Base-by-base conservation (phyloP, 2,797 vertebrate genomes). In the Myotis vivesi region DNA sequence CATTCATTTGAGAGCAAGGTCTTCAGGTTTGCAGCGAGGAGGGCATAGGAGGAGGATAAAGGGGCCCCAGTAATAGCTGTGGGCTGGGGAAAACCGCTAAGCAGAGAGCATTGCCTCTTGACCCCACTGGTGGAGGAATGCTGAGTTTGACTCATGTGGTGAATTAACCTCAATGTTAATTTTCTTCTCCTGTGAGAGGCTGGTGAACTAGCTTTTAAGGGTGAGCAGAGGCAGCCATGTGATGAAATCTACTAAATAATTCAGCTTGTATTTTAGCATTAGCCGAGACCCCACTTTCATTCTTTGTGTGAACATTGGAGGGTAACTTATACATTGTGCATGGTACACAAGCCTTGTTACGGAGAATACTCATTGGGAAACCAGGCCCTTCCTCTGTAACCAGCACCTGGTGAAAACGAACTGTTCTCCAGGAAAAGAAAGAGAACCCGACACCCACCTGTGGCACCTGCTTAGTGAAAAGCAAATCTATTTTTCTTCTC, bases 191-290 rank as follows among this genome's bases (percentile, higher is more conserved):
- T 90, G 36, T 16, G 71, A 91, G 92, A 88, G 41, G 25, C 30
- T 46, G 41, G 62, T n/a, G 59, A 82, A 38, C 20, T 75, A 69
- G 57, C 38, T 89, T 66, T 71, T 62, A 90, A 79, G 89, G 77
- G 59, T 49, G 28, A 71, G 33, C 17, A 76, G 82, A 72, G 30
- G 77, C 82, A 81, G 66, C 55, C 49, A 11, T 12, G 36, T 46
- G 76, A 75, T 69, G 53, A 90, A 49, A 23, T 75, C 46, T 33
- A 46, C 36, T 71, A 91, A 92, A 92, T 79, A 79, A 95, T 92
- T 92, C 77, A 55, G 71, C 28, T 66, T 23, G 11, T 30, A 36
- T 80, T 66, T 83, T 46, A 83, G 53, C 6, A 9, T 59, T 41
- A 28, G 33, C 4, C 19, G 11, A 79, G 25, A 75, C 25, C 33